Conservation (phyloP, 2,113 vertebrate genomes). For the Climacteris rufus region DNA sequence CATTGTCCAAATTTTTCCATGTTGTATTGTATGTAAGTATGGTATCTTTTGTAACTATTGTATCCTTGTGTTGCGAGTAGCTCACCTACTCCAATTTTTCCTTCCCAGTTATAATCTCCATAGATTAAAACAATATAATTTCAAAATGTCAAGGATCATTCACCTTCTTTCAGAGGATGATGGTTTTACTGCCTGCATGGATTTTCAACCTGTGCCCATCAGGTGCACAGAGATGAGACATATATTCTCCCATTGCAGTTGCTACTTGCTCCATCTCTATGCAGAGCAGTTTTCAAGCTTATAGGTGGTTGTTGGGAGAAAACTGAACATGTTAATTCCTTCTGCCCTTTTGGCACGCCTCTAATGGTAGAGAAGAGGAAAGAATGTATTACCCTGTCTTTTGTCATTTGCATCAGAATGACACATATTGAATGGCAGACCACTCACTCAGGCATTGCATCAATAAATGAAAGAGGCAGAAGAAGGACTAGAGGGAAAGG, state of each 20-base stretch:
- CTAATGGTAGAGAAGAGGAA: not conserved
- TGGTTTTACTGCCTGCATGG: not conserved
- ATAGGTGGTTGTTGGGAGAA: not conserved
- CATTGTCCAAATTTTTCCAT: not conserved
- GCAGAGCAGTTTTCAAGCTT: not conserved
- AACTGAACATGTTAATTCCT: not conserved
- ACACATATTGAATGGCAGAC: not conserved
- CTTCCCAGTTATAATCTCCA: not conserved
- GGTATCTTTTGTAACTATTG: not conserved
- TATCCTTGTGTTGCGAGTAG: not conserved
- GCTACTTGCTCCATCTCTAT: not conserved
- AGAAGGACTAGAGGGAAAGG: not conserved
- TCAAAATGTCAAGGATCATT: not conserved
- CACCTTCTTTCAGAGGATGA: not conserved
- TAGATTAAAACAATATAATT: not conserved
- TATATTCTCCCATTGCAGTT: not conserved
- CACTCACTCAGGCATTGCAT: not conserved
- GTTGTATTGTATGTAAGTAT: no score
- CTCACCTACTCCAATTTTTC: not conserved
- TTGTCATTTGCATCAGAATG: not conserved
- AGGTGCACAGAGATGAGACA: not conserved
- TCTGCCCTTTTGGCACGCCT: not conserved
- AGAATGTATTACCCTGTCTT: not conserved
- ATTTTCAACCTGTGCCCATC: not conserved
- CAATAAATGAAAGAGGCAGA: not conserved